phyloP scores from a whole-genome alignment of 2,113 vertebrate genomes.

The Ictalurus punctatus region DNA sequence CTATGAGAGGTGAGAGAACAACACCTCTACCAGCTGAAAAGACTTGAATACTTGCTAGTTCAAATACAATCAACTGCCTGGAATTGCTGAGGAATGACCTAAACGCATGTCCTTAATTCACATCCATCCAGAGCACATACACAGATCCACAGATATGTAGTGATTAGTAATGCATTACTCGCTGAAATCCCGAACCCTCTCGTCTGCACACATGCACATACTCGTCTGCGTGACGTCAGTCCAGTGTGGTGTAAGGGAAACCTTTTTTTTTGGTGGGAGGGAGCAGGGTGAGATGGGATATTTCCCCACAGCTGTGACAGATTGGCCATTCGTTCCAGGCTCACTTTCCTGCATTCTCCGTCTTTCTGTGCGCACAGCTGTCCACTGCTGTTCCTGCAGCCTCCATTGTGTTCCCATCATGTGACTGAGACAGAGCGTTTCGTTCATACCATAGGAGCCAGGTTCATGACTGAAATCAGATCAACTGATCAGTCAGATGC shows the following conservation, averaged over 20 bases:
- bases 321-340: conserved; percentile 48
- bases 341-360: conserved; percentile 41
- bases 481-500: conserved; percentile 4
- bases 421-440: conserved; percentile 20
- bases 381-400: conserved; percentile 32
- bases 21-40: neutral
- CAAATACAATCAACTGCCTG: neutral
- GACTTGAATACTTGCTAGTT: neutral
- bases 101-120: neutral
- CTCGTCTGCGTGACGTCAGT: neutral
- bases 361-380: conserved; percentile 51
- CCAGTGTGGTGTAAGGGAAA: conserved; percentile 32
- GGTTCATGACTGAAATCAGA: conserved; percentile 28
- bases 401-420: conserved; percentile 18
- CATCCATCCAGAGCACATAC: neutral
- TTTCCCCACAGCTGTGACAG: conserved; percentile 57
- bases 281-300: conserved; percentile 39
- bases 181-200: neutral
- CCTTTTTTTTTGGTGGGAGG: neutral
- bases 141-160: neutral
- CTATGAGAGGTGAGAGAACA: neutral
- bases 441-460: conserved; percentile 16
- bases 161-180: conserved; percentile 12
- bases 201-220: neutral
- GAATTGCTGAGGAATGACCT: neutral